Evolutionary conservation across 2,888 invertebrate species (phyloP), one percentile per base, ranked within the genome.

Genomic region (Disparrhopalites patrizii): DNA sequence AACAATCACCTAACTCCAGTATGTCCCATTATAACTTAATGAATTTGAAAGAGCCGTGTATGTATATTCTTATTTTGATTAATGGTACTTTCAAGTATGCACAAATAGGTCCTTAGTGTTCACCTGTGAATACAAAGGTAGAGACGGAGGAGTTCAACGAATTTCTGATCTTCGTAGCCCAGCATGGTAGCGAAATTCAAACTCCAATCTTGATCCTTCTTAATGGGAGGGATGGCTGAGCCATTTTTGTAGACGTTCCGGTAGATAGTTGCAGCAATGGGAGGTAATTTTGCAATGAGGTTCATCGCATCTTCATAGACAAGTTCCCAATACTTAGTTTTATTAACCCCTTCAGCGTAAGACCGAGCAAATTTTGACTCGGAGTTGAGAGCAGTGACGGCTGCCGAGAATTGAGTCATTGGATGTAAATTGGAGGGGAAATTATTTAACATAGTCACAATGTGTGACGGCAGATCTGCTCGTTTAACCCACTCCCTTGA

Each of bases 241-340:
- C 91, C 91, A 76, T 91, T 90, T 73, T 88, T 83, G 80, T 87
- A 91, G 33, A 90, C 83, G 80, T 96, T 96, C 70, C 93, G 86
- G 82, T 96, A 96, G 77, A 96, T 95, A 18, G 92, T 91, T n/a
- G 95, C 93, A 0, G 95, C 95, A 20, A 96, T 85, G 23, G 93
- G 93, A 0, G 95, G 94, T 78, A 96, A 81, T 80, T 96, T 95
- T 58, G 95, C 95, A 78, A 96, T 93, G 76, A 96, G 82, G 80
- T 94, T 90, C 92, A 96, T 93, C 18, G 91, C 84, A 80, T 96
- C 96, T 80, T 96, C 94, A 80, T 92, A 95, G 7, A 86, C 84
- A 78, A 87, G 86, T 87, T 94, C 93, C 96, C 96, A 96, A 79
- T 93, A 95, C 77, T 89, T 87, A 62, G 86, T 82, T 80, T 94